Evolutionary conservation across 1,140 invertebrate genomes (phyloP), one percentile per base, ranked within the genome.

Genomic region (Megalopta genalis): DNA sequence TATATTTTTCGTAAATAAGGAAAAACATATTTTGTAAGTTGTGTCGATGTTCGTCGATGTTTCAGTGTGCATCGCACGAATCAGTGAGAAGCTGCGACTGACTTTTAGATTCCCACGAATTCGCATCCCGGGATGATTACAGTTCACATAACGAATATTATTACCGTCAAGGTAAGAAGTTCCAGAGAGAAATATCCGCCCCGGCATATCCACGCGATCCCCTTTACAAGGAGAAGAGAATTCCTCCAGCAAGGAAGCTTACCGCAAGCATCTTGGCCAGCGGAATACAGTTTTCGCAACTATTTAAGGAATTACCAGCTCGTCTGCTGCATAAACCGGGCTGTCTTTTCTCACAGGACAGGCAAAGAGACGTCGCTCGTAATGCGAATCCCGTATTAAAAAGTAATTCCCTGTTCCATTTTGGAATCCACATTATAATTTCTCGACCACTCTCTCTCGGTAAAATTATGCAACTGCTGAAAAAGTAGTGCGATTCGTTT

Each of bases 121-220:
- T n/a, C 60, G 7, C 14, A 7, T 62, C 60, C 60, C 27, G 27
- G 25, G 60, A 62, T 62, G 60, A 62, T 62, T 39, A 39, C 16
- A 18, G 18, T 42, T 64, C 21, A 7, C 2, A 32, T 42, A 39
- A 46, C 39, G 64, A 66, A 39, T 66, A 66, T 46, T n/a, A 66
- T 66, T n/a, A 25, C 39, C n/a, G 1, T 46, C n/a, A n/a, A n/a
- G 46, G 64, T 39, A 66, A 49, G 64, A 66, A 66, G n/a, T 66
- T 66, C 21, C n/a, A 23, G 32, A 66, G 32, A 66, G 64, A 66
- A 66, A 66, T 49, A 66, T 66, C n/a, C n/a, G 23, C 12, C n/a
- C n/a, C 6, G 39, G n/a, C 16, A 23, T 46, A 23, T 42, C 37
- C 39, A 10, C 64, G n/a, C 5, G 14, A 25, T 46, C 12, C 64